Base-by-base conservation (phyloP, 2,888 invertebrate species). In the Odiellus spinosus region DNA sequence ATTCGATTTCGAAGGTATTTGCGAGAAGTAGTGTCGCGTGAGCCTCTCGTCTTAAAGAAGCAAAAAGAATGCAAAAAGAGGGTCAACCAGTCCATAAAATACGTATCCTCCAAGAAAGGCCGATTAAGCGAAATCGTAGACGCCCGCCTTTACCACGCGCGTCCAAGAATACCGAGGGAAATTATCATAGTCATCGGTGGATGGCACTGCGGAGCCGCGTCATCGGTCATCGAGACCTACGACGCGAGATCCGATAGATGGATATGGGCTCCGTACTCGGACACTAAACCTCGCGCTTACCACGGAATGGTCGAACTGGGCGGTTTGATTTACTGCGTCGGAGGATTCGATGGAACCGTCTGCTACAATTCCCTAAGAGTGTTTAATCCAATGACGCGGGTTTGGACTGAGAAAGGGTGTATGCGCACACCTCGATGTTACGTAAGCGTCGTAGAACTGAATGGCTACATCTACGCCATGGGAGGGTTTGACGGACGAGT, bases 201-300 rank as follows among this genome's bases (percentile, higher is more conserved):
- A 3, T 72, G 72, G 86, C 69, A 67, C 49, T 66, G 79, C n/a
- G 82, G 82, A n/a, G 78, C 79, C 53, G 82, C 83, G 0, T 83
- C 83, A 1, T 80, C 77, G 66, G 61, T 67, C 52, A 64, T 71
- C 44, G 71, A 72, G 56, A 64, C 67, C 0, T 71, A 67, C 55
- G 71, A 71, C 57, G 55, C 59, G 15, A 56, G 64, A 33, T 61
- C 82, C 1, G 78, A 82, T 60, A 71, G 76, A 45, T 85, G 86
- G 85, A 76, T 80, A 59, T 69, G 78, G 21, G 76, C 76, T 1
- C 72, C 46, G 10, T 33, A 40, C 8, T 36, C 45, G 1, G 52
- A 52, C 14, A 35, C 21, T 8, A 35, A 46, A 2, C 50, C 52
- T 1, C n/a, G 83, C 39, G 82, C 83, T 0, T 84, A 84, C 62